Percentiles rank a stretch among this genome's conserved stretches.
Evolutionary conservation across 2,888 invertebrate species (phyloP).

Genomic region (Torymus texanus): DNA sequence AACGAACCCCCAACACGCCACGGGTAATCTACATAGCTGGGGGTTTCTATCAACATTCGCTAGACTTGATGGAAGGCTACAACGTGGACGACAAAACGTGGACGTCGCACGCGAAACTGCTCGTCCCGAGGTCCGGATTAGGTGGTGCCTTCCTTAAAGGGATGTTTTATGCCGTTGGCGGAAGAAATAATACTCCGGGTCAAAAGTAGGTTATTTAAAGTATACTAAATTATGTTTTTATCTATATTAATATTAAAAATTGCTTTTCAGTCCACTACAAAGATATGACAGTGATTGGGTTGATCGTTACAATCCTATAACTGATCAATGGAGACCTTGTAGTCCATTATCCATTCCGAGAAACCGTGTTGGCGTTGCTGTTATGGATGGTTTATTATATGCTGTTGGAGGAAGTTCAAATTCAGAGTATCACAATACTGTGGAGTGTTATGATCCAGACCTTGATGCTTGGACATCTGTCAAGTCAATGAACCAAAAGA

Average conservation of each 20-base stretch:
- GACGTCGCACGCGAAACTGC: conserved; percentile 88
- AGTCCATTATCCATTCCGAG: conserved; percentile 91
- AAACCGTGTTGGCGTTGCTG: conserved; percentile 94
- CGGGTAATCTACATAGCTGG: conserved; percentile 94
- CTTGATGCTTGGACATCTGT: conserved; percentile 87
- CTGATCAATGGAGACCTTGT: conserved; percentile 91
- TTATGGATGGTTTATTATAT: conserved; percentile 93
- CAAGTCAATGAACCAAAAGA: conserved; percentile 84
- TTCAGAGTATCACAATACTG: conserved; percentile 89
- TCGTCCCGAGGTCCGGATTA: conserved; percentile 90
- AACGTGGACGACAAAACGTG: conserved; percentile 91
- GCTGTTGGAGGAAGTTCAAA: conserved; percentile 95
- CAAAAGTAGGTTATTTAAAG: conserved; percentile 76
- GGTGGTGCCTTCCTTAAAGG: conserved; percentile 92
- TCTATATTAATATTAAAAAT: conserved; percentile 4
- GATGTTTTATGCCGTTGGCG: conserved; percentile 93
- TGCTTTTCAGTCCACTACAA: neutral
- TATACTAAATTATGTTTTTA: conserved; percentile 6
- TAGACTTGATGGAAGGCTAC: conserved; percentile 91
- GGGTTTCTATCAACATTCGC: conserved; percentile 90
- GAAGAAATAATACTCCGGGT: conserved; percentile 92
- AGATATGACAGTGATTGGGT: conserved; percentile 92
- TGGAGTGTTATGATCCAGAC: conserved; percentile 94
- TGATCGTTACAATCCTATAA: conserved; percentile 89
- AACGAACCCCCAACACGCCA: conserved; percentile 91